Base-by-base conservation (phyloP, 2,888 invertebrate genomes). In the Ophioninae sp. region DNA sequence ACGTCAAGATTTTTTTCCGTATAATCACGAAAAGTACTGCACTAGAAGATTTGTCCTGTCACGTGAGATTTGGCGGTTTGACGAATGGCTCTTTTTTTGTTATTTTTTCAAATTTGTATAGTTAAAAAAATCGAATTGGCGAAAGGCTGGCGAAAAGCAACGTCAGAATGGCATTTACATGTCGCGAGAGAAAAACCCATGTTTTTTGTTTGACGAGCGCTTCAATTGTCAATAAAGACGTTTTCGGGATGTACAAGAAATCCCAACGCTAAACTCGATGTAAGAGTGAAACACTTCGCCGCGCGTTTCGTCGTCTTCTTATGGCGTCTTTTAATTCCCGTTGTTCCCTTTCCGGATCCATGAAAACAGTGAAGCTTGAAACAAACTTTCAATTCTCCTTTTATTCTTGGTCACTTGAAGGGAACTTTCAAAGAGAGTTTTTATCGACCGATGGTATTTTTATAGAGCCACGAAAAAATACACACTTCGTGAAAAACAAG, bases 101-200 rank as follows among this genome's bases (percentile, higher is more conserved):
- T 76, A 21, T 21, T 68, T 73, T 81, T 68, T 39, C n/a, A 64
- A 72, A 61, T 5, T 37, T 50, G 21, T 69, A 61, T 39, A 75
- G 41, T 70, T 50, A 50, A 64, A 72, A 57, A 70, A 21, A 72
- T n/a, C 30, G 64, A 81, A 79, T 79, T 72, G 64, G 59, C 68
- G 75, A 76, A 67, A 84, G 72, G 81, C 78, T 69, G 69, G 79
- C 74, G 79, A 78, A 68, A 81, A 65, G 62, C 80, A 64, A 80
- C 65, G 82, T 84, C 85, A 82, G 65, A 80, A 82, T 85, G 84
- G 84, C 85, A 78, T 82, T 82, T 85, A 41, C 61, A 62, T 67
- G 64, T 70, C 41, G 57, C 62, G 75, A 81, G 74, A 62, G 56
- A 72, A 69, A 76, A 21, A 72, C 13, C 30, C 37, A 30, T 61